A percentile compares a stretch with the other conserved stretches of the same genome.
Evolutionary conservation across 2,888 invertebrate species (phyloP).

Genomic region (Torymus texanus): DNA sequence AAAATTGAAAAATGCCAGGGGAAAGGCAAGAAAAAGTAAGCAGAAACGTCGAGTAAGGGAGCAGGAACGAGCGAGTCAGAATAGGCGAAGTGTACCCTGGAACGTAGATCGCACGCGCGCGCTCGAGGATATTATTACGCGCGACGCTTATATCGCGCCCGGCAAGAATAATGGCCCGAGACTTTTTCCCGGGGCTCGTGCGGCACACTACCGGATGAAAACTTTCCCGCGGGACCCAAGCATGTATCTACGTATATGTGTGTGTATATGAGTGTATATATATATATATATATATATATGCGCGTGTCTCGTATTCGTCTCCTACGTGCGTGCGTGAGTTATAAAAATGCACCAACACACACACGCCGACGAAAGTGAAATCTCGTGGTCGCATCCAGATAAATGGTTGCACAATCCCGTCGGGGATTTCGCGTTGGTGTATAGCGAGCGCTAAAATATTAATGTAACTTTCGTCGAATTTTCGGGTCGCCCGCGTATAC

Average conservation of each 20-base stretch:
- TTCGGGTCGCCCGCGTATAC: no score
- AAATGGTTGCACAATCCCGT: neutral
- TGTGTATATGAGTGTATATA: neutral
- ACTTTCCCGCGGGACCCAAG: slow-evolving; percentile 56
- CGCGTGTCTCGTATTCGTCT: neutral
- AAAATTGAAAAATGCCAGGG: slow-evolving; percentile 13
- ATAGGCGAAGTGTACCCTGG: neutral
- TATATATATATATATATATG: slow-evolving; percentile 2
- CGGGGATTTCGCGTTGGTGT: no score
- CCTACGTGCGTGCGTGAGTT: slow-evolving; percentile 3
- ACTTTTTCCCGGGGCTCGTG: slow-evolving; percentile 60
- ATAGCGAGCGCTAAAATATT: no score
- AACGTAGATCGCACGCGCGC: slow-evolving; percentile 1
- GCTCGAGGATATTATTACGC: slow-evolving; percentile 66
- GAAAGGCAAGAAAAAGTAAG: neutral
- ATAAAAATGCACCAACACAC: slow-evolving; percentile 9
- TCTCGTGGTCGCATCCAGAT: slow-evolving; percentile 15
- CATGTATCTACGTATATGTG: no score
- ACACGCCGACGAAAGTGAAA: slow-evolving; percentile 30
- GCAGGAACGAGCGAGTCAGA: neutral
- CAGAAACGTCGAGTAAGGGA: no score
- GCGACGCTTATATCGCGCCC: slow-evolving; percentile 61
- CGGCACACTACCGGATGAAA: slow-evolving; percentile 63
- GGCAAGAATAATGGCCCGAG: slow-evolving; percentile 69
- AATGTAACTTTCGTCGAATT: no score